Percentiles rank a stretch among this genome's conserved stretches.
Conservation (phyloP, 2,888 invertebrate genomes). For the Rotaria macrura region DNA sequence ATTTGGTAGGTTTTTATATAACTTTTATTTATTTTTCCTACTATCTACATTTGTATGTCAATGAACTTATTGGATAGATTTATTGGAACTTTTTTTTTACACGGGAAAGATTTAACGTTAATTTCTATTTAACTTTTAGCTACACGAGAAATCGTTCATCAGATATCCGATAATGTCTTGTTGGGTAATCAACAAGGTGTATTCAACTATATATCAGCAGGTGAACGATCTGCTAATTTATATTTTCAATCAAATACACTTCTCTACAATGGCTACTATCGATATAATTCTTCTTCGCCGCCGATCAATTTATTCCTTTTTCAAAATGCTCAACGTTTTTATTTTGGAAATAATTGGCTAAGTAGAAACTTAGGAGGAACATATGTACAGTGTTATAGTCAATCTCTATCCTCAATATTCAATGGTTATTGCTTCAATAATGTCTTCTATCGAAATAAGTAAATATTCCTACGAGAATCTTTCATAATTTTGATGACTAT, state of each 20-base stretch:
- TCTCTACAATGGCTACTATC: slow-evolving; percentile 19
- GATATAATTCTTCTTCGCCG: slow-evolving; percentile 20
- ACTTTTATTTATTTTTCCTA: neutral
- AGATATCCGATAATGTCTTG: slow-evolving; percentile 71
- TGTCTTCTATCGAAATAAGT: slow-evolving; percentile 7
- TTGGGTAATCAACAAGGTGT: slow-evolving; percentile 74
- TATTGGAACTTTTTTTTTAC: too few species aligned
- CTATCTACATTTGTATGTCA: too few species aligned
- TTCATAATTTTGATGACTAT: too few species aligned
- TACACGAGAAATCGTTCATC: neutral
- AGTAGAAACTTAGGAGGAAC: slow-evolving; percentile 25
- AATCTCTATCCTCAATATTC: neutral
- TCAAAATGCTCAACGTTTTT: slow-evolving; percentile 30
- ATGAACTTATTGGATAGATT: too few species aligned
- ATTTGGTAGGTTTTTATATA: slow-evolving; percentile 42
- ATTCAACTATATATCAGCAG: slow-evolving; percentile 73
- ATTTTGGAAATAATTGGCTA: slow-evolving; percentile 32
- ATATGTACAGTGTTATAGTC: slow-evolving; percentile 20
- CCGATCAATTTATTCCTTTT: slow-evolving; percentile 4
- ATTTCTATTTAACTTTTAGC: too few species aligned
- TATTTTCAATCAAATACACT: slow-evolving; percentile 38
- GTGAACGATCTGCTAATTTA: slow-evolving; percentile 77
- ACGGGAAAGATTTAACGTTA: too few species aligned
- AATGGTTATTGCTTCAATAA: neutral
- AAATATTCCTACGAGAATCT: neutral